These are phyloP conservation scores for Lagorchestes hirsutus DNA, from an alignment of 2,797 vertebrate species.

Conservation along the genomic window DNA sequence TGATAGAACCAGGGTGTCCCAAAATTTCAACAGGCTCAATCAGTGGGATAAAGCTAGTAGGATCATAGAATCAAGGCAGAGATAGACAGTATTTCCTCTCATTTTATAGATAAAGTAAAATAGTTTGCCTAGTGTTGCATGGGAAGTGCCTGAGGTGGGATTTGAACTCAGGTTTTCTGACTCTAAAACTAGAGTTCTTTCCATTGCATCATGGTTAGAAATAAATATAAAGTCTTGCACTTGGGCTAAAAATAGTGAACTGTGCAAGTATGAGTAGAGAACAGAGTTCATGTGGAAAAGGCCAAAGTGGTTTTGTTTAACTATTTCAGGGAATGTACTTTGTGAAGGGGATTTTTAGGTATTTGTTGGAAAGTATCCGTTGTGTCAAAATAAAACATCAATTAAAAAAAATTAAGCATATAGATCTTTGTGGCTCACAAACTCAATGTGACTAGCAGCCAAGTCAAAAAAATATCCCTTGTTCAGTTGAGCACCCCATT, in stretches of 20 bases:
- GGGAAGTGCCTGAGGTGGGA: background rate
- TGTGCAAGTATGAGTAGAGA: background rate
- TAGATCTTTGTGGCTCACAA: background rate
- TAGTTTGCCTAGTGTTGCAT: background rate
- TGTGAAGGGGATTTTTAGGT: background rate
- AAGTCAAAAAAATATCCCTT: background rate
- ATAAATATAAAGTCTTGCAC: background rate
- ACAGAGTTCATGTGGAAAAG: background rate
- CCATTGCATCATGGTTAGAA: background rate
- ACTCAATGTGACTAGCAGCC: background rate
- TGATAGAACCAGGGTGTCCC: background rate
- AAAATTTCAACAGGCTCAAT: background rate
- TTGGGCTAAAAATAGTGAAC: background rate
- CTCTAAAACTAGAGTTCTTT: background rate
- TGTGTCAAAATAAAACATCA: background rate
- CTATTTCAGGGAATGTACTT: background rate
- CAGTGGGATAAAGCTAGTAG: too few relatives aligned
- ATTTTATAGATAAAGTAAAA: background rate
- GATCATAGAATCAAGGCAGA: background rate
- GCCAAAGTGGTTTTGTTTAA: background rate
- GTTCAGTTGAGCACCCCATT: background rate
- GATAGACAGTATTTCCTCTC: background rate
- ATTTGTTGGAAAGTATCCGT: background rate
- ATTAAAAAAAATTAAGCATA: background rate
- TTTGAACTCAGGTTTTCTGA: background rate